phyloP scores from a whole-genome alignment of 2,888 invertebrate genomes.

The Tenthredo amoena region DNA sequence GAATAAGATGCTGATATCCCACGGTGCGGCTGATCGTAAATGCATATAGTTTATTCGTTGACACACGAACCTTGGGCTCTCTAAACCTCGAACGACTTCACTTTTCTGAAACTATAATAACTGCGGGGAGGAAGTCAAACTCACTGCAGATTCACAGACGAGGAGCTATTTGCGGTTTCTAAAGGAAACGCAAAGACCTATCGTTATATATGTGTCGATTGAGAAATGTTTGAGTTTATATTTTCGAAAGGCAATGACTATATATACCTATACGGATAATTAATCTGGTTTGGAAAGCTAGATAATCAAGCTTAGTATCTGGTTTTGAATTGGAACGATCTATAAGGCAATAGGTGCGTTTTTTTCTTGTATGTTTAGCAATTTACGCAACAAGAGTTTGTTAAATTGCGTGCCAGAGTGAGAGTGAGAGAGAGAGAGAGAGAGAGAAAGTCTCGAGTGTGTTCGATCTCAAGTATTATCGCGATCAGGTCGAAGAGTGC shows the following conservation, averaged over 20 bases:
- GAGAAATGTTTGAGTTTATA: neutral
- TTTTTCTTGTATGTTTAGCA: neutral
- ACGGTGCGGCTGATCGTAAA: constrained; percentile 16
- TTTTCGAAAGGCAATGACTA: neutral
- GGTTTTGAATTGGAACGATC: constrained; percentile 4
- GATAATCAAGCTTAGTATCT: constrained; percentile 4
- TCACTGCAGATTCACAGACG: neutral
- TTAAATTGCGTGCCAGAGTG: constrained; percentile 41
- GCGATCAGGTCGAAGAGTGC: constrained; percentile 28
- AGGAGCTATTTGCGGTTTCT: neutral
- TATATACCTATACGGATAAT: neutral
- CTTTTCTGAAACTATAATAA: neutral
- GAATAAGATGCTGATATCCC: constrained; percentile 15
- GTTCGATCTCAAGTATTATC: neutral
- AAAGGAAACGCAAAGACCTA: neutral
- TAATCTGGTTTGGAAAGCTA: constrained; percentile 15
- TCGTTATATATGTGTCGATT: neutral
- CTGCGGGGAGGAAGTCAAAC: neutral
- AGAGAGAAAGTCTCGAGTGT: neutral
- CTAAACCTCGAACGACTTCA: neutral
- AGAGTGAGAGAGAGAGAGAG: too few species aligned
- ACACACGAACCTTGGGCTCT: neutral
- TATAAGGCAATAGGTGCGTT: neutral
- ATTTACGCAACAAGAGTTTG: constrained; percentile 18
- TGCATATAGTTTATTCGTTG: neutral